These are phyloP conservation scores for Copidosoma aretas DNA, from an alignment of 2,888 invertebrate species.

Conservation along the genomic window DNA sequence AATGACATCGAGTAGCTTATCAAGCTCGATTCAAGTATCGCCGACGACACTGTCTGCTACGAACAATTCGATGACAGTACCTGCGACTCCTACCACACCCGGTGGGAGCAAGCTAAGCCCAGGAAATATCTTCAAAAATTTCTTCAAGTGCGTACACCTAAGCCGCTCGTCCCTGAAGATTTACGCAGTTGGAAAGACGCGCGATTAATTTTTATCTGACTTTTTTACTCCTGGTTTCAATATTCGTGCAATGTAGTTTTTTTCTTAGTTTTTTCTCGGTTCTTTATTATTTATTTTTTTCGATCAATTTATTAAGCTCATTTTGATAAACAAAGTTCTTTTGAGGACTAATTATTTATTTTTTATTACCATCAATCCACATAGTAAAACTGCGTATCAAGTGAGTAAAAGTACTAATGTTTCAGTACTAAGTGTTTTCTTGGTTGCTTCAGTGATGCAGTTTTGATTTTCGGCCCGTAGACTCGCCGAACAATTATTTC, in stretches of 20 bases:
- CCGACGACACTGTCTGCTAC: slow-evolving; percentile 55
- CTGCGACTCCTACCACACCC: slow-evolving; percentile 70
- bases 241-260: too few relatives aligned
- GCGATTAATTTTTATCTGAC: slow-evolving; percentile 12
- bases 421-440: too few relatives aligned
- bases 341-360: too few relatives aligned
- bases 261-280: not conserved
- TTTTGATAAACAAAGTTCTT: too few relatives aligned
- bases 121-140: slow-evolving; percentile 92
- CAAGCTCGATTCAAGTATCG: slow-evolving; percentile 57
- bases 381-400: too few relatives aligned
- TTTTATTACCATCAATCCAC: too few relatives aligned
- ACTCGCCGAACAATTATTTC: slow-evolving; percentile 12
- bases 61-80: slow-evolving; percentile 62
- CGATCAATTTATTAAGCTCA: too few relatives aligned
- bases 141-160: slow-evolving; percentile 84
- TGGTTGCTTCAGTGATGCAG: too few relatives aligned
- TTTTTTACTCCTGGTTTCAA: not conserved
- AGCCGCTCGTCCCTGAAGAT: slow-evolving; percentile 50
- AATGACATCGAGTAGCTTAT: slow-evolving; percentile 50
- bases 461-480: too few relatives aligned
- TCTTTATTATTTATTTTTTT: not conserved
- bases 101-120: slow-evolving; percentile 78
- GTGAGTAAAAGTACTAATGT: too few relatives aligned
- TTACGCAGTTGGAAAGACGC: slow-evolving; percentile 41